Evolutionary conservation across 2,113 vertebrate species (phyloP), one percentile per base, ranked within the genome.

Genomic region (Cebidichthys violaceus): DNA sequence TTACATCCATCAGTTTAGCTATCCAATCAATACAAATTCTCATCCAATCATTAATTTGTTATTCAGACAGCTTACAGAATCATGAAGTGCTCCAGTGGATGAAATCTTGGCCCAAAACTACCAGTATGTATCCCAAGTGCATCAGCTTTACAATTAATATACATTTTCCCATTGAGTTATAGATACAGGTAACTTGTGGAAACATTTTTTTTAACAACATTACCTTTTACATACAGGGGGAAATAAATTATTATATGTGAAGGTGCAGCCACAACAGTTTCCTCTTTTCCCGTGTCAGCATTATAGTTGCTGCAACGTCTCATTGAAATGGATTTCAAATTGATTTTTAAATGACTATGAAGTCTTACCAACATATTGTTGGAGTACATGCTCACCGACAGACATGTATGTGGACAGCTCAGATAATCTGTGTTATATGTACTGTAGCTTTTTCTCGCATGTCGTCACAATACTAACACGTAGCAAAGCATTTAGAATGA

Each of bases 31-130:
- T 88, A 75, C 73, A 88, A 1, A 92, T 91, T 65, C 89, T 96
- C 91, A 95, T 91, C 83, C 90, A 94, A 93, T 86, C 88, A 93
- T 94, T 76, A 92, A 93, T 95, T 91, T 96, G 95, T 96, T 94
- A 95, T 95, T 95, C 95, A 96, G 95, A 96, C 95, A 96, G 91
- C 85, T 87, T 87, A 94, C 92, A 95, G 95, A 96, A 96, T 93
- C 92, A 92, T 52, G 93, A 95, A 92, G 95, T 96, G 94, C 93
- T 96, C 95, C 95, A 96, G 95, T 96, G 95, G 95, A 96, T 96
- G 95, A 96, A 95, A 95, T 94, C 95, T 90, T 96, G 95, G 95
- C 95, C 95, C 93, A 95, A 93, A 95, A 83, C 87, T 83, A 92
- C 94, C 95, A 95, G 95, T 96, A 96, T 96, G 95, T 96, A 96